Evolutionary conservation across 2,113 vertebrate species (phyloP).

Genomic region (Noturus placidus): DNA sequence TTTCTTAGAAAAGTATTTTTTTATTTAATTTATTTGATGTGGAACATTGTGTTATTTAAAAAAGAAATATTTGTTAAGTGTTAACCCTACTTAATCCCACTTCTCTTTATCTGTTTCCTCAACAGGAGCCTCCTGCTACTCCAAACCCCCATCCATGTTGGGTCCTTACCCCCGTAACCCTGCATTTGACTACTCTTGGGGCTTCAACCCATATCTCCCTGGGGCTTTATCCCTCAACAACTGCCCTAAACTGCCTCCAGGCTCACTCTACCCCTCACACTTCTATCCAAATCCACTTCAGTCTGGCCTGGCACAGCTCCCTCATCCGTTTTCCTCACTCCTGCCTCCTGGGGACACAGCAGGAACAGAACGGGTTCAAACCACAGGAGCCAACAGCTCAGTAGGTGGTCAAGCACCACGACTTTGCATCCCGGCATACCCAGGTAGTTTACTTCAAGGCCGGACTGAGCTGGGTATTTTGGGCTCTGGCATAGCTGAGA

Average conservation of each 20-base stretch:
- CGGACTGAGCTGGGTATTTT: constrained; percentile 69
- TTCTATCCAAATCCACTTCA: constrained; percentile 87
- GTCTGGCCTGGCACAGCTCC: constrained; percentile 79
- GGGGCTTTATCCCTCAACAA: constrained; percentile 84
- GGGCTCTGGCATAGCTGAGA: constrained; percentile 56
- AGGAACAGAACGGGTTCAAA: constrained; percentile 66
- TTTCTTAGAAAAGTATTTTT: neutral
- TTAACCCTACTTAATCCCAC: constrained; percentile 14
- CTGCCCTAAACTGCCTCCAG: constrained; percentile 83
- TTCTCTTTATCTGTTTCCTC: constrained; percentile 53
- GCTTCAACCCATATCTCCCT: constrained; percentile 86
- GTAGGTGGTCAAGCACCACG: constrained; percentile 64
- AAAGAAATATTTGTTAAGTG: constrained; percentile 13
- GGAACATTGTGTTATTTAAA: neutral
- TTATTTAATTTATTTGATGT: neutral
- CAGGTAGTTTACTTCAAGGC: constrained; percentile 64
- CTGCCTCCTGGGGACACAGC: constrained; percentile 70
- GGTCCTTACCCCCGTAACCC: constrained; percentile 80
- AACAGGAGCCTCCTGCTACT: constrained; percentile 79
- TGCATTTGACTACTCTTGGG: constrained; percentile 88
- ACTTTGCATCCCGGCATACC: constrained; percentile 68
- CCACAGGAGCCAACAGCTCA: constrained; percentile 69
- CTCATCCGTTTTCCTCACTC: constrained; percentile 77
- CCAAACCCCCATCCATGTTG: constrained; percentile 85
- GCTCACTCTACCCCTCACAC: constrained; percentile 85